Conservation (phyloP, 2,888 invertebrate genomes). For the Eupithecia inturbata region DNA sequence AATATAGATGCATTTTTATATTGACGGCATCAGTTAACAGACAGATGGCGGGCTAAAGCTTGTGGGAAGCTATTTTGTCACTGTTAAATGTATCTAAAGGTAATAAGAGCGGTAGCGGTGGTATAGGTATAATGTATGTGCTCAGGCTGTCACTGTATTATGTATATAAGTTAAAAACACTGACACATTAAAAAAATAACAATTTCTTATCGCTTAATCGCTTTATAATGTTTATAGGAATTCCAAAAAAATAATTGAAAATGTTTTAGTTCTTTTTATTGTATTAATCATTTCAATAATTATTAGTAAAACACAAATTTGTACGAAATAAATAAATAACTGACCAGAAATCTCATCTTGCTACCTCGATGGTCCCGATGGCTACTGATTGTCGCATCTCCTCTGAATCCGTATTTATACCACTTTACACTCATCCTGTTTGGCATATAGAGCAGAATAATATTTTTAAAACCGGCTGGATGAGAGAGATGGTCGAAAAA, state of each 20-base stretch:
- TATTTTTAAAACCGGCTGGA: conserved; percentile 46
- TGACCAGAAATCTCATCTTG: conserved; percentile 80
- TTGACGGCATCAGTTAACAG: too few species aligned
- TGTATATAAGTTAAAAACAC: background rate
- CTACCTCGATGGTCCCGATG: conserved; percentile 60
- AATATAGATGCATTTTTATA: too few species aligned
- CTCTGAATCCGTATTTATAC: conserved; percentile 68
- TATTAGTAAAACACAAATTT: background rate
- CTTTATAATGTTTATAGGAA: too few species aligned
- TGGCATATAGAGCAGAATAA: conserved; percentile 55
- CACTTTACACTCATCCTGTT: conserved; percentile 47
- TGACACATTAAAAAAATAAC: background rate
- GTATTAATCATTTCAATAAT: background rate
- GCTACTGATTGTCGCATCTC: conserved; percentile 71
- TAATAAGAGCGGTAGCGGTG: too few species aligned
- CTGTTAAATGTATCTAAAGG: too few species aligned
- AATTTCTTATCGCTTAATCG: background rate
- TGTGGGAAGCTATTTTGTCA: too few species aligned
- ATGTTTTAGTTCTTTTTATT: background rate
- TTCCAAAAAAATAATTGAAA: background rate
- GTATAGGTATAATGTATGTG: too few species aligned
- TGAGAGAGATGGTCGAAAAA: conserved; percentile 52
- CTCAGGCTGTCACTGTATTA: too few species aligned
- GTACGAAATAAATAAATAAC: conserved; percentile 46
- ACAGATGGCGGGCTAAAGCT: too few species aligned